Conservation (phyloP, 2,888 invertebrate species). For the Terebella lapidaria region DNA sequence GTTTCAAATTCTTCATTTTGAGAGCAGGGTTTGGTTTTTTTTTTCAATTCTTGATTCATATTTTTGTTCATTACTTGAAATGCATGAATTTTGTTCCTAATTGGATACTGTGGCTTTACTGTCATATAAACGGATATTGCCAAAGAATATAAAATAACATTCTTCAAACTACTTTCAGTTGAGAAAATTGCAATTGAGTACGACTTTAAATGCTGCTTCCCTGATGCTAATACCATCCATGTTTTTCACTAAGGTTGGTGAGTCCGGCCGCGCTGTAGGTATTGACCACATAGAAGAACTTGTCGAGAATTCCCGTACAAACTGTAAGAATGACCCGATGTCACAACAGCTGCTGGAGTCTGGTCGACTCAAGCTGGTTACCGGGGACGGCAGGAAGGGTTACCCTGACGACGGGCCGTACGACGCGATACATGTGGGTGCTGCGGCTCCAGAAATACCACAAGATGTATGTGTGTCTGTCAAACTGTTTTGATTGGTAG, state of each 20-base stretch:
- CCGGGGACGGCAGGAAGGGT: slow-evolving; percentile 52
- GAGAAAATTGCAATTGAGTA: too few species aligned
- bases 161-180: too few species aligned
- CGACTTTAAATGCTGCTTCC: too few species aligned
- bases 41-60: too few species aligned
- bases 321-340: slow-evolving; percentile 59
- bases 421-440: slow-evolving; percentile 56
- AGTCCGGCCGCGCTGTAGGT: slow-evolving; percentile 49
- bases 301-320: slow-evolving; percentile 64
- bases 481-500: background rate
- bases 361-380: slow-evolving; percentile 41
- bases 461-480: slow-evolving; percentile 52
- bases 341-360: slow-evolving; percentile 33
- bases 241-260: slow-evolving; percentile 46
- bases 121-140: too few species aligned
- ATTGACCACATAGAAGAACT: slow-evolving; percentile 53
- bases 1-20: background rate
- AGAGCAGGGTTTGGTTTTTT: background rate
- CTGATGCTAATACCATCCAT: too few species aligned
- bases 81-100: too few species aligned
- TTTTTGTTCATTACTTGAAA: too few species aligned
- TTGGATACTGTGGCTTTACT: too few species aligned
- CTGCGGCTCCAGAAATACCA: slow-evolving; percentile 52
- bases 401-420: slow-evolving; percentile 45
- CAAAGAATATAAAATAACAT: too few species aligned